Conservation (phyloP, 2,797 vertebrate genomes). For the Nyctalus aviator region DNA sequence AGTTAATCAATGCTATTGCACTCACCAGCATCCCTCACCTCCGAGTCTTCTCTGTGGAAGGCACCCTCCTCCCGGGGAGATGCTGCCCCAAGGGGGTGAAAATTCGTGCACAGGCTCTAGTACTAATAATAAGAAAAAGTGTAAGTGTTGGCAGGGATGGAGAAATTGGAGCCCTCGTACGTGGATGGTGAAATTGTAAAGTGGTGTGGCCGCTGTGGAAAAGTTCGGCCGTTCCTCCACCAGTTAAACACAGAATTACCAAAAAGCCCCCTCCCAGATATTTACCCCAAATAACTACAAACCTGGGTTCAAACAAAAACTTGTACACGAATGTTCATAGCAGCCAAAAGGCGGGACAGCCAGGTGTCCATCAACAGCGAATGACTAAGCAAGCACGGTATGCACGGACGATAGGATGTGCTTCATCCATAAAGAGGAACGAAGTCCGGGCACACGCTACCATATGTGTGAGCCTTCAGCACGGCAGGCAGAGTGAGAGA, state of each 20-base stretch:
- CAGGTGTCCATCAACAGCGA: accelerated
- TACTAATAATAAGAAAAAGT: accelerated
- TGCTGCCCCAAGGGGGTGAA: neutral
- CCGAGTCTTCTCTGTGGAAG: neutral
- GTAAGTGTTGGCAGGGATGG: too few relatives aligned
- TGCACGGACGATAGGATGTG: accelerated
- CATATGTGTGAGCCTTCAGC: neutral
- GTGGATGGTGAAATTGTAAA: too few relatives aligned
- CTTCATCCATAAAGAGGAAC: neutral
- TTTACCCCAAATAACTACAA: neutral
- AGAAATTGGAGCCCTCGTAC: too few relatives aligned
- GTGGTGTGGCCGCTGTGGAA: too few relatives aligned
- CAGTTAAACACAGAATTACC: too few relatives aligned
- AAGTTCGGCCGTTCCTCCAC: too few relatives aligned
- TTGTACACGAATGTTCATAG: accelerated
- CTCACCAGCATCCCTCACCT: neutral
- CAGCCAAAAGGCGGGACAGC: neutral
- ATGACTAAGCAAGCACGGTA: accelerated
- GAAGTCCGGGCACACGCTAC: too few relatives aligned
- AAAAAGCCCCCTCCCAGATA: too few relatives aligned
- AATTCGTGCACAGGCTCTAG: too few relatives aligned
- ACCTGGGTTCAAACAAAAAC: neutral
- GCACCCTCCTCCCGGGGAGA: accelerated
- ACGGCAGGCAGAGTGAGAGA: neutral
- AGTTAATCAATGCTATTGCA: neutral